phyloP scores from a whole-genome alignment of 2,888 invertebrate genomes.

The Caenorhabditis sp. region DNA sequence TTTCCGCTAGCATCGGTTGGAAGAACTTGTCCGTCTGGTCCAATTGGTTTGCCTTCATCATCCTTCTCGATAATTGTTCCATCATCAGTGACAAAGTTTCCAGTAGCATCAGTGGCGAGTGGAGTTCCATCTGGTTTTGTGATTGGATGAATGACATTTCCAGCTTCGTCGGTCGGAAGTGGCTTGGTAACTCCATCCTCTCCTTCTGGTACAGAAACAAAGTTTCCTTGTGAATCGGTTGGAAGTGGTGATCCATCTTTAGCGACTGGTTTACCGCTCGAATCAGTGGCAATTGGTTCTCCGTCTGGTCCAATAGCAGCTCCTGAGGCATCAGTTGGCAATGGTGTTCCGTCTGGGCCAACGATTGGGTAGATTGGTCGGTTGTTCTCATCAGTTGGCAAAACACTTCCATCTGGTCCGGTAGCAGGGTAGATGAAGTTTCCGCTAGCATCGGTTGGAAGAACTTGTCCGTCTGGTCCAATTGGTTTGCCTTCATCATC shows the following conservation, averaged over 20 bases:
- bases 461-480: conserved; percentile 23
- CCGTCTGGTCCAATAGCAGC: conserved; percentile 39
- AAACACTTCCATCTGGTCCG: conserved; percentile 18
- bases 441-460: conserved; percentile 22
- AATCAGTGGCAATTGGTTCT: conserved; percentile 19
- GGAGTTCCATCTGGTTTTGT: conserved; percentile 37
- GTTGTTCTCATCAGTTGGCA: conserved; percentile 24
- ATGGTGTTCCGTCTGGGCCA: conserved; percentile 14
- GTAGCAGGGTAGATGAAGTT: conserved; percentile 17
- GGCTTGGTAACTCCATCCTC: conserved; percentile 6
- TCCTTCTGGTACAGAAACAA: conserved; percentile 13
- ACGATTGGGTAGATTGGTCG: conserved; percentile 36
- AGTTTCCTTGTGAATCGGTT: conserved; percentile 47
- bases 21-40: conserved; percentile 28
- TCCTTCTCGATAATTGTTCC: conserved; percentile 34
- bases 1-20: conserved; percentile 47
- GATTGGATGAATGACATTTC: conserved; percentile 41
- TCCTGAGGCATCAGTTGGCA: conserved; percentile 37
- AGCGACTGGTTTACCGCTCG: conserved; percentile 19
- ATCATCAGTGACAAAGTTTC: conserved; percentile 28
- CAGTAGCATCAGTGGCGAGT: conserved; percentile 35
- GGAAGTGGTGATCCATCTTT: conserved; percentile 47
- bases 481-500: conserved; percentile 37
- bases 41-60: conserved; percentile 48
- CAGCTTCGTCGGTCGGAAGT: conserved; percentile 27